phyloP scores from a whole-genome alignment of 30 jellyfish, hydroid and myxozoan species.

The Aurelia sp. region DNA sequence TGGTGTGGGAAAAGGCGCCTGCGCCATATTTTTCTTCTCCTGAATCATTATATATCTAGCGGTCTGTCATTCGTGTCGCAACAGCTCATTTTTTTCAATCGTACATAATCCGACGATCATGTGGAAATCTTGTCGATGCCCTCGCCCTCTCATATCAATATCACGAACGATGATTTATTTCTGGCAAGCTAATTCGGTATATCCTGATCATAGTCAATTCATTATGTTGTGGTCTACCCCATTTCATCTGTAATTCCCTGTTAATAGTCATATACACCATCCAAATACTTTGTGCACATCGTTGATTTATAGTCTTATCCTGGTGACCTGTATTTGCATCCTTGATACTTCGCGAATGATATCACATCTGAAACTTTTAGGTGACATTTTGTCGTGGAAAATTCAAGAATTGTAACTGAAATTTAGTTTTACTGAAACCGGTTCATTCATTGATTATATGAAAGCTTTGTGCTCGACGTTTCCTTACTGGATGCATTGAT shows the following conservation, averaged over 20 bases:
- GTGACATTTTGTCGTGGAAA: too few species aligned
- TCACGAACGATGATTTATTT: conserved; percentile 28
- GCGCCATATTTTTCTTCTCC: conserved; percentile 19
- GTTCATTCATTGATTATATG: too few species aligned
- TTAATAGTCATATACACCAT: conserved; percentile 17
- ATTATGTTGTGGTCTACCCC: conserved; percentile 37
- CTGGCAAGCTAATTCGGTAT: conserved; percentile 47
- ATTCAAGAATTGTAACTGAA: too few species aligned
- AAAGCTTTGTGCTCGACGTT: too few species aligned
- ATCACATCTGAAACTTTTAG: too few species aligned
- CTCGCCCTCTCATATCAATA: conserved; percentile 19
- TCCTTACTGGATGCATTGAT: too few species aligned
- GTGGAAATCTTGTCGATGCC: conserved; percentile 27
- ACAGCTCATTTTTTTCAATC: conserved; percentile 45
- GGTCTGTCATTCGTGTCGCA: conserved; percentile 48
- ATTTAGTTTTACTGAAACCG: too few species aligned
- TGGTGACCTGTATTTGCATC: too few species aligned
- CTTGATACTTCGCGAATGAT: too few species aligned
- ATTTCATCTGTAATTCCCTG: conserved; percentile 20
- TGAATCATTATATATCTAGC: conserved; percentile 23
- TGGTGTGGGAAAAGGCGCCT: conserved; percentile 20
- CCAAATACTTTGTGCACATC: background rate
- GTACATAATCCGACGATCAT: background rate
- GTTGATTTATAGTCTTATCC: conserved; percentile 16
- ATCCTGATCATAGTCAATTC: conserved; percentile 40